A percentile compares a stretch with the other conserved stretches of the same genome.
These are phyloP conservation scores for Hyposmocoma kahamanoa DNA, from an alignment of 1,140 invertebrate genomes.

Conservation along the genomic window DNA sequence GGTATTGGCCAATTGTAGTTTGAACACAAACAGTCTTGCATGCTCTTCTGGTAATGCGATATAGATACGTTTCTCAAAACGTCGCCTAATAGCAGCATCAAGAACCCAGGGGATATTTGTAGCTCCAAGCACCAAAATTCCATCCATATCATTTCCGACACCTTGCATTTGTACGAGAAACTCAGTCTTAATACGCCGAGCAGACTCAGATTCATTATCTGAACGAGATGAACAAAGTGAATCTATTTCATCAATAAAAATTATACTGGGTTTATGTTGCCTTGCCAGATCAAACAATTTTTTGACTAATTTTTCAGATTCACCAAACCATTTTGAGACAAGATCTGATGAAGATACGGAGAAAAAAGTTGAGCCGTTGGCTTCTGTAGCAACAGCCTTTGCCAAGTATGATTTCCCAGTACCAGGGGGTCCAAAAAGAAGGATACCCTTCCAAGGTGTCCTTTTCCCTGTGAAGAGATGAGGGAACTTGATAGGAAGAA, in stretches of 20 bases:
- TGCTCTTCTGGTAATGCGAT: slow-evolving; percentile 97
- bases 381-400: slow-evolving; percentile 99
- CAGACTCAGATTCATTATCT: slow-evolving; percentile 99
- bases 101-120: slow-evolving; percentile 99
- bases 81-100: slow-evolving; percentile 96
- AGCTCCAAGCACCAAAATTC: slow-evolving; percentile 96
- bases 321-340: slow-evolving; percentile 99
- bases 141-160: slow-evolving; percentile 96
- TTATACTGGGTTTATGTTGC: slow-evolving; percentile 97
- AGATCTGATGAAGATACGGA: slow-evolving; percentile 98
- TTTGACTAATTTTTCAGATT: slow-evolving; percentile 98
- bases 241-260: slow-evolving; percentile 99
- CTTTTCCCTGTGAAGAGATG: slow-evolving; percentile 98
- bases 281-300: slow-evolving; percentile 97
- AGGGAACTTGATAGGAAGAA: slow-evolving; percentile 98
- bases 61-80: slow-evolving; percentile 99
- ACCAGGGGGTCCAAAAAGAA: slow-evolving; percentile 99
- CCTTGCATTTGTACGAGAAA: slow-evolving; percentile 99
- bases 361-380: slow-evolving; percentile 99
- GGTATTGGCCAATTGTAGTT: slow-evolving; percentile 95
- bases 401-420: slow-evolving; percentile 99
- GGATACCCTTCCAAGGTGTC: slow-evolving; percentile 98
- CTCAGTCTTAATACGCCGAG: slow-evolving; percentile 98
- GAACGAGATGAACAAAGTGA: slow-evolving; percentile 97
- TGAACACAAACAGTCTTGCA: slow-evolving; percentile 95